Conservation (phyloP, 2,113 vertebrate genomes). For the Festucalex cinctus region DNA sequence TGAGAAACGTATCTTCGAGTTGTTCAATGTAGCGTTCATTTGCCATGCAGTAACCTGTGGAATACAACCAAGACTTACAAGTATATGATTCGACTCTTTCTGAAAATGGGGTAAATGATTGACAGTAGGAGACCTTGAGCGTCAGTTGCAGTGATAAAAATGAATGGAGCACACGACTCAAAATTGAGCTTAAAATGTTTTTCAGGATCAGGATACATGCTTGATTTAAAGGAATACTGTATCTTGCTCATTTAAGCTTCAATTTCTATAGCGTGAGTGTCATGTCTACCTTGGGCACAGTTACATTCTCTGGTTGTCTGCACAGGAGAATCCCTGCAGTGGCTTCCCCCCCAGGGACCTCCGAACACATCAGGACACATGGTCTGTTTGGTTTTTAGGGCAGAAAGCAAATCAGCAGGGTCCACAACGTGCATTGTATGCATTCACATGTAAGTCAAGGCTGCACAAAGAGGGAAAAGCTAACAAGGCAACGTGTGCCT, state of each 20-base stretch:
- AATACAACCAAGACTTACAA: constrained; percentile 9
- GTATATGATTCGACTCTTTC: background rate
- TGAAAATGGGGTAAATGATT: constrained; percentile 43
- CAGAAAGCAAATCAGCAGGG: constrained; percentile 30
- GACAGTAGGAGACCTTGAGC: constrained; percentile 37
- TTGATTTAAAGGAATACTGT: background rate
- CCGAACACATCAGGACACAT: constrained; percentile 95
- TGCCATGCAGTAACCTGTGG: constrained; percentile 83
- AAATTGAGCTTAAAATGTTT: background rate
- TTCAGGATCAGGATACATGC: background rate
- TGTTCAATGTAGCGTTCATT: constrained; percentile 84
- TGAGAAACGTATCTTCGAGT: constrained; percentile 84
- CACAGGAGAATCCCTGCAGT: constrained; percentile 90
- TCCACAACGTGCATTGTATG: background rate
- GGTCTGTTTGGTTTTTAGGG: constrained; percentile 75
- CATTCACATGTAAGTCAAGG: background rate
- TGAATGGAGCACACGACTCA: too few relatives aligned
- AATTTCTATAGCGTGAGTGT: background rate
- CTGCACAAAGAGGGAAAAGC: background rate
- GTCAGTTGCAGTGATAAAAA: background rate
- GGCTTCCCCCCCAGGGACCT: constrained; percentile 89
- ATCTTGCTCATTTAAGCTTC: background rate
- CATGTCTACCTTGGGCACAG: constrained; percentile 81
- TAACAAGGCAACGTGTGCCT: background rate
- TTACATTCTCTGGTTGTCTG: constrained; percentile 86